A percentile compares a stretch with the other conserved stretches of the same genome.
Conservation (phyloP, 2,797 vertebrate genomes). For the Champsocephalus esox region DNA sequence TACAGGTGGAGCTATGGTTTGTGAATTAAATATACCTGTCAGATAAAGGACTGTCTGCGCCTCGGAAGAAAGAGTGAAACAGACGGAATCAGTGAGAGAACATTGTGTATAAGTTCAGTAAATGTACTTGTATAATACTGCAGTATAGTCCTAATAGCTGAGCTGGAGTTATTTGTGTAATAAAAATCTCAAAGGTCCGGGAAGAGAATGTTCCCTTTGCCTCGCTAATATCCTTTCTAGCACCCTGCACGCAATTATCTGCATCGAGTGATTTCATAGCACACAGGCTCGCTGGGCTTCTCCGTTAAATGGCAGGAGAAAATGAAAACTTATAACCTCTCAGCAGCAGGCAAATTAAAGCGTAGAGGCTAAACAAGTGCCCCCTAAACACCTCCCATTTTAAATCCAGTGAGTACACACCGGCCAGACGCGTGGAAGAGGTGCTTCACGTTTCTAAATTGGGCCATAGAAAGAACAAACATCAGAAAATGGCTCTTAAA, state of each 20-base stretch:
- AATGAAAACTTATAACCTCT: background rate
- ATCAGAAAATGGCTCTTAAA: background rate
- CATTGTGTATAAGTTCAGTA: too few species aligned
- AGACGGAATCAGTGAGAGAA: too few species aligned
- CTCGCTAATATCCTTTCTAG: background rate
- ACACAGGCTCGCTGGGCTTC: background rate
- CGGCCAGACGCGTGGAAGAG: background rate
- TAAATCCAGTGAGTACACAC: background rate
- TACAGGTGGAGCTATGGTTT: too few species aligned
- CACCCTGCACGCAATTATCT: background rate
- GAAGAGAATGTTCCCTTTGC: constrained; percentile 12
- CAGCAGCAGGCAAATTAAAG: constrained; percentile 18
- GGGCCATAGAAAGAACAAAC: background rate
- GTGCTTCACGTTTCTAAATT: background rate
- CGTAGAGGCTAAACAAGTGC: background rate
- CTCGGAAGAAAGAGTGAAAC: too few species aligned
- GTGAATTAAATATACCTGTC: too few species aligned
- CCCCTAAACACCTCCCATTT: background rate
- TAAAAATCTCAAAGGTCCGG: constrained; percentile 1
- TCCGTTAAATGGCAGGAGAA: constrained; percentile 6
- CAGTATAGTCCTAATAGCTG: too few species aligned
- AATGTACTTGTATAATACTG: too few species aligned
- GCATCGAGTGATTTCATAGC: constrained; percentile 25
- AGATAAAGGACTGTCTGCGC: too few species aligned
- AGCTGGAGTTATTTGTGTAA: constrained; percentile 8